These are phyloP conservation scores for Drosophila lacicola DNA, from an alignment of 2,888 invertebrate species.

Conservation along the genomic window DNA sequence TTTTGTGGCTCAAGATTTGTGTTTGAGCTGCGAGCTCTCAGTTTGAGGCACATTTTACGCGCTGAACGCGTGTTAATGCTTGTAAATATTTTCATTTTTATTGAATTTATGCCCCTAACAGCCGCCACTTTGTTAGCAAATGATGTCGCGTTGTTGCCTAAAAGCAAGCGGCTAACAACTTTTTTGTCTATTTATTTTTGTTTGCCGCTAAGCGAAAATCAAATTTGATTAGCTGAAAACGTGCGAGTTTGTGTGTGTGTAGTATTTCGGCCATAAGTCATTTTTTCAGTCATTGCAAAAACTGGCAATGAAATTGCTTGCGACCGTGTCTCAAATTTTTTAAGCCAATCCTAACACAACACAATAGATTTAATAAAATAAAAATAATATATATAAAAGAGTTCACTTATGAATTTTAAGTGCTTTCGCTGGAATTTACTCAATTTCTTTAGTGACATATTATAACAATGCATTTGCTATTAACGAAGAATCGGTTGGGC, in stretches of 20 bases:
- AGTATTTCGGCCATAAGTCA: constrained; percentile 29
- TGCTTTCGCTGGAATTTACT: no score
- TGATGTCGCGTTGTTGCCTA: constrained; percentile 38
- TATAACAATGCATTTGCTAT: no score
- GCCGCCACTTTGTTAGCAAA: constrained; percentile 53
- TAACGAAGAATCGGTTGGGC: no score
- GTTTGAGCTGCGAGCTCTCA: constrained; percentile 27
- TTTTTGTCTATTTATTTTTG: constrained; percentile 9
- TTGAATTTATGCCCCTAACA: constrained; percentile 73
- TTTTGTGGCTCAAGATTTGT: constrained; percentile 45
- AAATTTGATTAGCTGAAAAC: constrained; percentile 46
- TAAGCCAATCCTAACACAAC: no score
- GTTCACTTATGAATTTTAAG: no score
- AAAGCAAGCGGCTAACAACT: constrained; percentile 49
- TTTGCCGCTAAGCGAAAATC: constrained; percentile 28
- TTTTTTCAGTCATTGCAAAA: constrained; percentile 25
- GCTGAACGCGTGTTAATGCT: constrained; percentile 77
- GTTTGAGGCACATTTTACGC: constrained; percentile 48
- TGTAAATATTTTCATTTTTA: constrained; percentile 84
- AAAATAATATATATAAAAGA: no score
- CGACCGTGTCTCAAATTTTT: no score
- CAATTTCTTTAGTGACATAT: no score
- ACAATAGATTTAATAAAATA: no score
- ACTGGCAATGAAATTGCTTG: no score
- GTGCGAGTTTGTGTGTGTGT: not conserved